phyloP scores from a whole-genome alignment of 2,888 invertebrate species.

The Cactoblastis cactorum region DNA sequence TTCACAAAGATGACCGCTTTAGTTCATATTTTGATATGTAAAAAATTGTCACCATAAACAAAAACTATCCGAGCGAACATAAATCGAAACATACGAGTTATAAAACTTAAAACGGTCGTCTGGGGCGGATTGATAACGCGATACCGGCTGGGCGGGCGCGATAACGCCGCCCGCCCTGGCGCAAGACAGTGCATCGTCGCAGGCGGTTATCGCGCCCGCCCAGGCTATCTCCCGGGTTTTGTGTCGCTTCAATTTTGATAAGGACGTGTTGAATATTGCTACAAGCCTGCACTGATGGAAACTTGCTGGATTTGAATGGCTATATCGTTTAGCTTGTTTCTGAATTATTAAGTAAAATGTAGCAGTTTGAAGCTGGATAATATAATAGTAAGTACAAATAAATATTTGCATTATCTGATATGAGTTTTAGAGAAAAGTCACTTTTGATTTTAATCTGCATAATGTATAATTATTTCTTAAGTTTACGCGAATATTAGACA shows the following conservation, averaged over 20 bases:
- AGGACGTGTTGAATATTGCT: conserved; percentile 18
- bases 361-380: background rate
- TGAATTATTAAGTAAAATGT: background rate
- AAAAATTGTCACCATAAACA: background rate
- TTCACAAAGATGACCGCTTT: too few relatives aligned
- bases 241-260: conserved; percentile 20
- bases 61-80: conserved; percentile 14
- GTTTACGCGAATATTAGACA: too few relatives aligned
- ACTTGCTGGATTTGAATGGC: conserved; percentile 2
- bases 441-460: too few relatives aligned
- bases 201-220: conserved; percentile 20
- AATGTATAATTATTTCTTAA: too few relatives aligned
- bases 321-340: background rate
- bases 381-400: background rate
- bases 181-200: conserved; percentile 22
- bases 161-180: conserved; percentile 35
- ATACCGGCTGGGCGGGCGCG: conserved; percentile 52
- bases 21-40: background rate
- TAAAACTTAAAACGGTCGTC: conserved; percentile 45
- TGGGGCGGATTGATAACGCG: conserved; percentile 44
- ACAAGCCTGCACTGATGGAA: conserved; percentile 2
- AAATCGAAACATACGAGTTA: conserved; percentile 34
- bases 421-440: too few relatives aligned
- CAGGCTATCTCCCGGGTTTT: conserved; percentile 25
- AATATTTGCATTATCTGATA: too few relatives aligned